These are phyloP conservation scores for Machaerirhynchus nigripectus DNA, from an alignment of 2,113 vertebrate species.

Conservation along the genomic window DNA sequence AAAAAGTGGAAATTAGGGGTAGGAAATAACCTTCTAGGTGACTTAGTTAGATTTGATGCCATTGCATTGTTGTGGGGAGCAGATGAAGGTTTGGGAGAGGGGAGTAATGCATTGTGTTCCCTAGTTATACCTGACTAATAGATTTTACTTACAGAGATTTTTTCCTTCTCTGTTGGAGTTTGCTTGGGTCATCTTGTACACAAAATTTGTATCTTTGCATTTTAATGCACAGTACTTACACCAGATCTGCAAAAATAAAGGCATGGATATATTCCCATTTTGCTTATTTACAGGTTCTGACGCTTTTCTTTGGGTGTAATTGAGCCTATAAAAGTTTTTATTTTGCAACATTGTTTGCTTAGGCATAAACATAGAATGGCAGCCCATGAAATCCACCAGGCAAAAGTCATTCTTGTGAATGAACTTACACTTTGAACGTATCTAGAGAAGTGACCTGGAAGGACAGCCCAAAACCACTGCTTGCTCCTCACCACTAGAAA, in stretches of 20 bases:
- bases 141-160: neutral
- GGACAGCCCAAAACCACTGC: neutral
- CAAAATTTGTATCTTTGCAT: neutral
- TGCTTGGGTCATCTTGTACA: neutral
- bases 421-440: rapidly evolving
- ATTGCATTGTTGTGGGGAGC: neutral
- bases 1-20: neutral
- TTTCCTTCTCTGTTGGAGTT: neutral
- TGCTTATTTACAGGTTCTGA: neutral
- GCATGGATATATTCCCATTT: neutral
- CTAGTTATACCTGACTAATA: neutral
- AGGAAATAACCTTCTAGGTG: neutral
- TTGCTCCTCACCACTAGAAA: neutral
- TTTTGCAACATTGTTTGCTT: neutral
- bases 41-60: neutral
- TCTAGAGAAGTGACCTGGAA: neutral
- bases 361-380: neutral
- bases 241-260: neutral
- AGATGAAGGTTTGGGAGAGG: neutral
- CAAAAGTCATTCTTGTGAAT: neutral
- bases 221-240: neutral
- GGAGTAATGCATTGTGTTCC: neutral
- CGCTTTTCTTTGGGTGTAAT: neutral
- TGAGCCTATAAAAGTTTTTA: neutral
- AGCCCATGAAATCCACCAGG: neutral